phyloP scores from a whole-genome alignment of 2,888 invertebrate species.

The Blastobasis lacticolella region DNA sequence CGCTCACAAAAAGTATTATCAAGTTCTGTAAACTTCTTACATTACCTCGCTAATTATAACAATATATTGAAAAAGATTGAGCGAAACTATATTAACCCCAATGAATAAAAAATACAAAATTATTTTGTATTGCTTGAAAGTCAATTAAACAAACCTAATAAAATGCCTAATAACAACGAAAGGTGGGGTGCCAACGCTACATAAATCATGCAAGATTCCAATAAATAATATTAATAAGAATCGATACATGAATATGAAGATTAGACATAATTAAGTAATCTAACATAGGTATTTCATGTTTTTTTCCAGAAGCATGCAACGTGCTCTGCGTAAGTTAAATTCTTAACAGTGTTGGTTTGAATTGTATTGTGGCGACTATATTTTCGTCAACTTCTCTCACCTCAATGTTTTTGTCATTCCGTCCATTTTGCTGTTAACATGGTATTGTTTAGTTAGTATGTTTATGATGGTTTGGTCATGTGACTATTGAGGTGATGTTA shows the following conservation, averaged over 20 bases:
- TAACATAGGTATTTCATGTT: not conserved
- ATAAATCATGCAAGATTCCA: constrained; percentile 22
- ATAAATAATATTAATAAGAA: constrained; percentile 1
- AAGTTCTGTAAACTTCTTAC: too few species aligned
- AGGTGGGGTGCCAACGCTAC: constrained; percentile 25
- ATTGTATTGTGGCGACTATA: constrained; percentile 9
- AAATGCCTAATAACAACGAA: not conserved
- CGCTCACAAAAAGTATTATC: too few species aligned
- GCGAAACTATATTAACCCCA: too few species aligned
- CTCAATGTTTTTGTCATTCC: constrained; percentile 44
- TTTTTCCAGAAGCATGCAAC: constrained; percentile 34
- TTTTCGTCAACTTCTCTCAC: constrained; percentile 35
- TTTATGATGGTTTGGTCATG: constrained; percentile 18
- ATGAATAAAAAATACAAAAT: too few species aligned
- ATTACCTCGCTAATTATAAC: too few species aligned
- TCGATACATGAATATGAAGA: constrained; percentile 1
- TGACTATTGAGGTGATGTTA: constrained; percentile 2
- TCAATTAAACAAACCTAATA: too few species aligned
- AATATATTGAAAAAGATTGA: too few species aligned
- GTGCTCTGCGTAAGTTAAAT: constrained; percentile 25
- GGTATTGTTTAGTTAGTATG: constrained; percentile 38
- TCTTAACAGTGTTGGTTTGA: constrained; percentile 9
- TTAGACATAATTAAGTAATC: constrained; percentile 1
- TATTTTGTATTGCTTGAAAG: too few species aligned
- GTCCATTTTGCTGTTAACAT: constrained; percentile 57